Evolutionary conservation across 2,888 invertebrate species (phyloP).

Genomic region (Podotricha telesiphe): DNA sequence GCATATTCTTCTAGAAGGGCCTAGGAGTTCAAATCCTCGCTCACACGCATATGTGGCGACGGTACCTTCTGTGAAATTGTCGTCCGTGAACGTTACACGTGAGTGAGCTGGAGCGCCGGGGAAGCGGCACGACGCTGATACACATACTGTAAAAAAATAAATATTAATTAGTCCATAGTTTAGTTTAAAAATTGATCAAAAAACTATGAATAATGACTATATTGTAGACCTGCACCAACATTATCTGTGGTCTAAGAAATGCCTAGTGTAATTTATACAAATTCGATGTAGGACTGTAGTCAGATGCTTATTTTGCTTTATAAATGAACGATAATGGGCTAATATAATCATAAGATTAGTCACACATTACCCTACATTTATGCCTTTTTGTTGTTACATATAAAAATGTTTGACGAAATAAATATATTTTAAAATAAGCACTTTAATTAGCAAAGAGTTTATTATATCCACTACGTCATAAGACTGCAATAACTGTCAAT

Average conservation of each 20-base stretch:
- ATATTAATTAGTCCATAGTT: too few species aligned
- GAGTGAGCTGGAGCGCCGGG: constrained; percentile 96
- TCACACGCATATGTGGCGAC: constrained; percentile 94
- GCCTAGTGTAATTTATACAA: background rate
- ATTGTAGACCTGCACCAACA: background rate
- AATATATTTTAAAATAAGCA: background rate
- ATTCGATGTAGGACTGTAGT: background rate
- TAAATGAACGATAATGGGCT: too few species aligned
- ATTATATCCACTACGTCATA: background rate
- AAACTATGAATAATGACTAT: too few species aligned
- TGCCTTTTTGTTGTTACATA: background rate
- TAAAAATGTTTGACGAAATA: background rate
- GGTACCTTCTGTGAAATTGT: constrained; percentile 82
- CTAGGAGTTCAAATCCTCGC: constrained; percentile 94
- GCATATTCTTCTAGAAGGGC: constrained; percentile 91
- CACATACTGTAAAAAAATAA: constrained; percentile 54
- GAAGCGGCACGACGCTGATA: constrained; percentile 86
- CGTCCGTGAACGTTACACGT: constrained; percentile 89
- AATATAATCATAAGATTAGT: too few species aligned
- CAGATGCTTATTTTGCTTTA: too few species aligned
- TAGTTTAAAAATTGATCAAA: too few species aligned
- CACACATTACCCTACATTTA: too few species aligned
- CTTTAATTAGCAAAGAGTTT: background rate
- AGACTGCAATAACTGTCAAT: too few species aligned
- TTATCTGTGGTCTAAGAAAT: too few species aligned